phyloP scores from a whole-genome alignment of 2,797 vertebrate species.

The Ptychobarbus kaznakovi region DNA sequence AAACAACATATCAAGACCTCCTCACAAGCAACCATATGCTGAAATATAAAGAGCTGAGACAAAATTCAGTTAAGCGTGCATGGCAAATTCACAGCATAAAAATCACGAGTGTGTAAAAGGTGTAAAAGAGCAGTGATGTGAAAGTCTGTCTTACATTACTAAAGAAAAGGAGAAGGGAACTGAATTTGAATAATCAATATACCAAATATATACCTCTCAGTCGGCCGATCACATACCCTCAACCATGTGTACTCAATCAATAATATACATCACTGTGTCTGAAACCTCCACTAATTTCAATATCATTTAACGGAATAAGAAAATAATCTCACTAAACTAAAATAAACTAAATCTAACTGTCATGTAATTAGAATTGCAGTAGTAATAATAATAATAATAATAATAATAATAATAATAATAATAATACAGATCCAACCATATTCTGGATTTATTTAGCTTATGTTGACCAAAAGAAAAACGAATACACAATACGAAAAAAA shows the following conservation, averaged over 20 bases:
- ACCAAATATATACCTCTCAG: slow-evolving; percentile 69
- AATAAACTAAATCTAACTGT: neutral
- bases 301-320: slow-evolving; percentile 38
- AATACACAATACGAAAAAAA: neutral
- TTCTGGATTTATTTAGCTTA: neutral
- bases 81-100: neutral
- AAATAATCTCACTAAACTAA: slow-evolving; percentile 32
- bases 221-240: slow-evolving; percentile 69
- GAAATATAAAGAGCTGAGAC: neutral
- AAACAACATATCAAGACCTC: neutral
- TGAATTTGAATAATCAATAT: slow-evolving; percentile 64
- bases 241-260: slow-evolving; percentile 69
- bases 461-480: neutral
- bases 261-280: slow-evolving; percentile 58
- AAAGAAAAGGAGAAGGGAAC: slow-evolving; percentile 39
- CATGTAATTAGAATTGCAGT: neutral
- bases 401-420: slow-evolving; percentile 2
- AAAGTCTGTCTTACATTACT: slow-evolving; percentile 46
- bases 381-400: slow-evolving; percentile 40
- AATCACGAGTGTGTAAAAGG: neutral
- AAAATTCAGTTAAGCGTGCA: neutral
- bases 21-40: neutral
- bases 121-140: neutral
- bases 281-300: slow-evolving; percentile 38
- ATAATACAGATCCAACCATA: neutral